Evolutionary conservation across 2,888 invertebrate genomes (phyloP).

Genomic region (Ophion costatus): DNA sequence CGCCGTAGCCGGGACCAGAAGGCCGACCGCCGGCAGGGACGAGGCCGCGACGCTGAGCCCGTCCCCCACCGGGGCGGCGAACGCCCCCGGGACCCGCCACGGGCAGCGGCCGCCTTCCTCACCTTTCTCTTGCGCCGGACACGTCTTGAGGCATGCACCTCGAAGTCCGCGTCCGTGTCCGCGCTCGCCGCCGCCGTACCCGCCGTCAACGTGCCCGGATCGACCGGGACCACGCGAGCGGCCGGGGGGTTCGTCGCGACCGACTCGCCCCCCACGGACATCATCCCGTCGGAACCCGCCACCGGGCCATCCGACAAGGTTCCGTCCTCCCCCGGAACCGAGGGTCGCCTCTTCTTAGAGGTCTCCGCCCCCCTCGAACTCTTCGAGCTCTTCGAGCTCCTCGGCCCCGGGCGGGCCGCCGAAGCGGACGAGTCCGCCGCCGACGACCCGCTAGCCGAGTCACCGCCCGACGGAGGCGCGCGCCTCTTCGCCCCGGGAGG

Average conservation of each 20-base stretch:
- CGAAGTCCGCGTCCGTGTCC: not conserved
- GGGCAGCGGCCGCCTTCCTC: not conserved
- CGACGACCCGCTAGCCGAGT: too few relatives aligned
- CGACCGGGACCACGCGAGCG: not conserved
- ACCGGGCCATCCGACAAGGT: too few relatives aligned
- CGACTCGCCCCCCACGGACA: not conserved
- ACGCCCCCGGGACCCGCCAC: not conserved
- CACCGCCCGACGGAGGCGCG: too few relatives aligned
- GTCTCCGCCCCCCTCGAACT: not conserved
- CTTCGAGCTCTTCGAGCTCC: too few relatives aligned
- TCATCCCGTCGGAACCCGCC: not conserved
- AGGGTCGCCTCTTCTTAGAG: not conserved
- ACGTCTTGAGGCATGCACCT: not conserved
- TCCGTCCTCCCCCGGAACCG: not conserved
- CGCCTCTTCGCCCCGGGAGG: too few relatives aligned
- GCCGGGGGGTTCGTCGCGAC: not conserved
- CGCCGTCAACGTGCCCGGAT: not conserved
- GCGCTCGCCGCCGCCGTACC: not conserved
- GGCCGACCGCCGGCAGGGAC: not conserved
- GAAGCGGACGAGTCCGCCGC: too few relatives aligned
- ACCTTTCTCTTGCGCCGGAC: not conserved
- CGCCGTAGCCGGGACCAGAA: slow-evolving; percentile 6
- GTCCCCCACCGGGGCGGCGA: not conserved
- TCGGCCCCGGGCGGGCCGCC: not conserved
- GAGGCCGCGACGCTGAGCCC: not conserved